Conservation (phyloP, 2,113 vertebrate species). For the Peucedramus taeniatus region DNA sequence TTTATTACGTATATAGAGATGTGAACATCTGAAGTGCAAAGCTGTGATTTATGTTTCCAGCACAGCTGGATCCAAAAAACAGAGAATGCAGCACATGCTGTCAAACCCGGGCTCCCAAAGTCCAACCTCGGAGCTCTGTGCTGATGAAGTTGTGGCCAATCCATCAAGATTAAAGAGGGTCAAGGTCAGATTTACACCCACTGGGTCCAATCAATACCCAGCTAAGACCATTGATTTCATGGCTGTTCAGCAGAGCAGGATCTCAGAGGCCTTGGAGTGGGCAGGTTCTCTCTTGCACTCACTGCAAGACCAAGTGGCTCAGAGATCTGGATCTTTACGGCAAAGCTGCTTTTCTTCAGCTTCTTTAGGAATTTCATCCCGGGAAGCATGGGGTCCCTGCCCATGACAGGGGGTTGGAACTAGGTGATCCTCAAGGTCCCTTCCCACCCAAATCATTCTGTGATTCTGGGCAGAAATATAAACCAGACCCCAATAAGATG, state of each 20-base stretch:
- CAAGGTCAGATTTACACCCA: conserved; percentile 9
- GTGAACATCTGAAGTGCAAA: not conserved
- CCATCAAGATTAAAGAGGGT: not conserved
- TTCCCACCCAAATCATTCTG: not conserved
- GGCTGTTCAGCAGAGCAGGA: not conserved
- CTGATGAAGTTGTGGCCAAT: not conserved
- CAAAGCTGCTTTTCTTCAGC: not conserved
- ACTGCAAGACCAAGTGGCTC: not conserved
- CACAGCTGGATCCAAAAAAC: not conserved
- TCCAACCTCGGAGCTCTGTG: not conserved
- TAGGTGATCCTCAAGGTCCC: no score
- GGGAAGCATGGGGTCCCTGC: not conserved
- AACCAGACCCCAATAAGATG: not conserved
- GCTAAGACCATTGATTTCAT: not conserved
- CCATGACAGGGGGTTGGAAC: not conserved
- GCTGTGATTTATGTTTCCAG: not conserved
- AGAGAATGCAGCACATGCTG: not conserved
- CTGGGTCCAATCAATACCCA: not conserved
- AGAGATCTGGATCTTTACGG: not conserved
- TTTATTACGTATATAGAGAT: not conserved
- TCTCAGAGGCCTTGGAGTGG: not conserved
- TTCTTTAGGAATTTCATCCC: not conserved
- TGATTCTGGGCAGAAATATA: not conserved
- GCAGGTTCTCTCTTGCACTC: not conserved
- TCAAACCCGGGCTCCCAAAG: not conserved